phyloP scores from a whole-genome alignment of 2,113 vertebrate genomes.

The Progne subis region DNA sequence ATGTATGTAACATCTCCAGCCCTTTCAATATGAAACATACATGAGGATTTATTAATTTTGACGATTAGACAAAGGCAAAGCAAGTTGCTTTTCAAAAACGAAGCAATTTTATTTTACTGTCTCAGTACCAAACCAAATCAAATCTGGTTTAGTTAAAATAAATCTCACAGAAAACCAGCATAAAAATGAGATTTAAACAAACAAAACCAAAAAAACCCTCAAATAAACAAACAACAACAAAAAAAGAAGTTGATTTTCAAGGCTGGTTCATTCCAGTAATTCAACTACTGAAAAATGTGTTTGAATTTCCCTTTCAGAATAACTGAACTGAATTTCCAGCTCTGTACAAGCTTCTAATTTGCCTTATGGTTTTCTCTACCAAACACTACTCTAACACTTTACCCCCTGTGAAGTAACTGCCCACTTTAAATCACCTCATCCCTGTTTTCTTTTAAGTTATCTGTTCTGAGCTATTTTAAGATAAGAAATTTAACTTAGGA shows the following conservation, averaged over 20 bases:
- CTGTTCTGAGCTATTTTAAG: background rate
- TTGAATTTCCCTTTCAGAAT: background rate
- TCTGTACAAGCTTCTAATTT: background rate
- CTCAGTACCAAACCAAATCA: background rate
- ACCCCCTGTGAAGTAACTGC: background rate
- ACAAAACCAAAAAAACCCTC: background rate
- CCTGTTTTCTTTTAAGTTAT: background rate
- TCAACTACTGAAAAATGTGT: background rate
- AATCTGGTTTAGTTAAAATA: background rate
- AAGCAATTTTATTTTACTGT: background rate
- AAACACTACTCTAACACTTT: background rate
- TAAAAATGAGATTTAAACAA: background rate
- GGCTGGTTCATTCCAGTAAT: background rate
- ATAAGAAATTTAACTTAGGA: background rate
- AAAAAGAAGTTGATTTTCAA: background rate
- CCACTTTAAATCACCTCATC: background rate
- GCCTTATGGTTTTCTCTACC: background rate
- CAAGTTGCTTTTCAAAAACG: background rate
- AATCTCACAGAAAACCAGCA: background rate
- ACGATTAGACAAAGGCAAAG: background rate
- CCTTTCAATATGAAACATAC: background rate
- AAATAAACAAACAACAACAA: background rate
- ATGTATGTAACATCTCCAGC: fast-evolving
- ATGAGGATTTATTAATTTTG: background rate
- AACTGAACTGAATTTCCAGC: background rate